phyloP scores from a whole-genome alignment of 1,140 invertebrate species.

The Neodiprion lecontei region DNA sequence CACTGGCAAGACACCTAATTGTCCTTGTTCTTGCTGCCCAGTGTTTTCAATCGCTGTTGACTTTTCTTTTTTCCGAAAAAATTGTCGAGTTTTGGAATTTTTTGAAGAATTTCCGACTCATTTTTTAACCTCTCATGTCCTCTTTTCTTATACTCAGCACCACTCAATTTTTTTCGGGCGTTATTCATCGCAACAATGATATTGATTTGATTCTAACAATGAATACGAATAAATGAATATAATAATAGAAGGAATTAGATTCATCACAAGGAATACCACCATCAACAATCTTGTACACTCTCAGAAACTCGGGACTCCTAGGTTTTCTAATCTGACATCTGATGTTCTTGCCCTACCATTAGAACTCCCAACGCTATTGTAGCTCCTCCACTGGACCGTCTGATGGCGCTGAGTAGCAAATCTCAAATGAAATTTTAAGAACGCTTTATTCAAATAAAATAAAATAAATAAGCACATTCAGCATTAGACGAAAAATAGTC shows the following conservation, averaged over 20 bases:
- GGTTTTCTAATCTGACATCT: neutral
- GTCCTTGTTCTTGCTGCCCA: too few species aligned
- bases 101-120: neutral
- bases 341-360: neutral
- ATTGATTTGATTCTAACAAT: neutral
- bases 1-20: too few species aligned
- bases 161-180: neutral
- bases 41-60: neutral
- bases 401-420: too few species aligned
- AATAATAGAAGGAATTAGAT: neutral
- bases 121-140: neutral
- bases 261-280: neutral
- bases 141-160: neutral
- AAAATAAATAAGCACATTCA: too few species aligned
- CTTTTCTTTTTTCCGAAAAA: neutral
- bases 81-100: neutral
- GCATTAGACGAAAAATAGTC: too few species aligned
- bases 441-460: too few species aligned
- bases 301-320: neutral
- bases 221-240: neutral
- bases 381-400: too few species aligned
- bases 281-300: too few species aligned
- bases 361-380: too few species aligned
- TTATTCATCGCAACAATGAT: conserved; percentile 5
- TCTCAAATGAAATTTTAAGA: too few species aligned